These are phyloP conservation scores for Yponomeuta malinellus DNA, from an alignment of 2,888 invertebrate species.

Conservation along the genomic window DNA sequence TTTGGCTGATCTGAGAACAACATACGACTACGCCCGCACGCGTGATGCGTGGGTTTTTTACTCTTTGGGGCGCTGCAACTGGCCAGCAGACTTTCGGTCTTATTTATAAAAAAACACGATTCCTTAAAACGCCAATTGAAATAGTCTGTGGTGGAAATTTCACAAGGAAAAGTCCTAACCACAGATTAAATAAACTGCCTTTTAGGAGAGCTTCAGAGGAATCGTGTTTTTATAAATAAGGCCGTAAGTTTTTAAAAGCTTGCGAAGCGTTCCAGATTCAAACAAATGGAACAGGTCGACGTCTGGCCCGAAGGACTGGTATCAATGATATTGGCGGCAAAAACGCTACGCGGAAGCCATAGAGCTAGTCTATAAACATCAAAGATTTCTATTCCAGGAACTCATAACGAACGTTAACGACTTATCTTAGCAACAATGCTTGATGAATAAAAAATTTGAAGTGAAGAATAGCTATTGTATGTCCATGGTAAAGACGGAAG, in stretches of 20 bases:
- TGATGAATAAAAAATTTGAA: constrained; percentile 48
- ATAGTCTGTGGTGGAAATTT: too few species aligned
- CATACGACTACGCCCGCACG: constrained; percentile 13
- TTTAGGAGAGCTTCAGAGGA: too few species aligned
- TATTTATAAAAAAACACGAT: too few species aligned
- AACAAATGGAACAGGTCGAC: constrained; percentile 43
- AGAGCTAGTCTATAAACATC: constrained; percentile 43
- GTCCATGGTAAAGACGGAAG: constrained; percentile 57
- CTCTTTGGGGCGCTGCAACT: not conserved
- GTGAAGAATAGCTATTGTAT: constrained; percentile 61
- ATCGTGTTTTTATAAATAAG: too few species aligned
- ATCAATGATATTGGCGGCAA: constrained; percentile 35
- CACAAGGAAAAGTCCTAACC: too few species aligned
- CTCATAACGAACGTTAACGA: constrained; percentile 48
- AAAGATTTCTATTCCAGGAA: constrained; percentile 64
- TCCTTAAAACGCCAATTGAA: too few species aligned
- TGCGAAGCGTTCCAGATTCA: constrained; percentile 36
- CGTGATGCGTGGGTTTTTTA: not conserved
- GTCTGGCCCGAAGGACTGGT: constrained; percentile 40
- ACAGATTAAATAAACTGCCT: too few species aligned
- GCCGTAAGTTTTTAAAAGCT: not conserved
- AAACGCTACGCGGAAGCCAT: constrained; percentile 58
- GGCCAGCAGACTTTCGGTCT: not conserved
- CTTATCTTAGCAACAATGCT: constrained; percentile 54
- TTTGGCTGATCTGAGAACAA: constrained; percentile 31